Evolutionary conservation across 1,140 invertebrate species (phyloP).

Genomic region (Rhagoletis zephyria): DNA sequence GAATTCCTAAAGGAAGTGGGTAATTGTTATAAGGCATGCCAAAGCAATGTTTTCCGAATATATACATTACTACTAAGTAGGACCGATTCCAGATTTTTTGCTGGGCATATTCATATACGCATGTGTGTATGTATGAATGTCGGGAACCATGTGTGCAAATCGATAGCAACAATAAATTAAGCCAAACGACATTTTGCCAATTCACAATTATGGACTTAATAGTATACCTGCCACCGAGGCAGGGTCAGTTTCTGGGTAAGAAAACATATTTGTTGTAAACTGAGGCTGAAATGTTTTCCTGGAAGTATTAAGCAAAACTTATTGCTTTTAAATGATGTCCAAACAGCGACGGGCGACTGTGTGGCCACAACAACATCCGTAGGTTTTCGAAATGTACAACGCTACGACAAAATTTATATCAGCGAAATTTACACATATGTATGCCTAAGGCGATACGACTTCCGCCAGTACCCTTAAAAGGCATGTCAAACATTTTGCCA

Average conservation of each 20-base stretch:
- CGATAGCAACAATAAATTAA: slow-evolving; percentile 30
- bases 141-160: background rate
- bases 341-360: slow-evolving; percentile 2
- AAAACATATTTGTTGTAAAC: background rate
- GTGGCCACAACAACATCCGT: background rate
- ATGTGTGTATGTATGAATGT: background rate
- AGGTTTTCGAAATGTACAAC: background rate
- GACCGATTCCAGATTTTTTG: too few relatives aligned
- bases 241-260: slow-evolving; percentile 2
- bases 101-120: background rate
- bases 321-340: slow-evolving; percentile 45
- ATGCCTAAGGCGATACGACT: background rate
- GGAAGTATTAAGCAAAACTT: slow-evolving; percentile 34
- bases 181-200: slow-evolving; percentile 34
- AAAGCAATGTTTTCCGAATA: too few relatives aligned
- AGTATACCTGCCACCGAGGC: background rate
- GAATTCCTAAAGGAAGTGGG: too few relatives aligned
- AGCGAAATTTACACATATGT: slow-evolving; percentile 34
- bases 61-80: too few relatives aligned
- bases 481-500: background rate
- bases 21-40: too few relatives aligned
- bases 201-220: slow-evolving; percentile 29
- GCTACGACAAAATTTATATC: background rate
- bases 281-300: background rate
- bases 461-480: slow-evolving; percentile 10